Evolutionary conservation across 2,888 invertebrate genomes (phyloP).

Genomic region (Limnephilus marmoratus): DNA sequence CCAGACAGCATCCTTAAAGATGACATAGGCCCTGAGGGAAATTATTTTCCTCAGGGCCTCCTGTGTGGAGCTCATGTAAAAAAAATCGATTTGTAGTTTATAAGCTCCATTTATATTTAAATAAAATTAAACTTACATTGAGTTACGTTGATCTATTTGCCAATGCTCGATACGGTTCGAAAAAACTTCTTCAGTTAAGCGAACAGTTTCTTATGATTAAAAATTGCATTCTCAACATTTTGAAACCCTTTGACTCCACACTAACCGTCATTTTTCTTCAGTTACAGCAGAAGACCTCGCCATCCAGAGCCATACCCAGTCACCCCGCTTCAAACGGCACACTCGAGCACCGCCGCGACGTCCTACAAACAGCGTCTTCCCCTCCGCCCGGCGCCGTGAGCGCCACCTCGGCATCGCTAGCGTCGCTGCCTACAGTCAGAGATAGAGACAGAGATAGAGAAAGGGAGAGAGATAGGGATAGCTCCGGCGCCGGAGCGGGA

Average conservation of each 20-base stretch:
- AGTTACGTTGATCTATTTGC: too few species aligned
- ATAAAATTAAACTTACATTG: too few species aligned
- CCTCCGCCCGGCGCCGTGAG: constrained; percentile 64
- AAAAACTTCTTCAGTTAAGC: too few species aligned
- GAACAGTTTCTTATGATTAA: too few species aligned
- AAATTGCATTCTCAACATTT: too few species aligned
- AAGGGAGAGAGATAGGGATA: constrained; percentile 69
- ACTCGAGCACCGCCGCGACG: constrained; percentile 69
- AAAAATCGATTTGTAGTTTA: too few species aligned
- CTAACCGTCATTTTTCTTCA: constrained; percentile 39
- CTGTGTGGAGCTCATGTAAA: too few species aligned
- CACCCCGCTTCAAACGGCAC: constrained; percentile 69
- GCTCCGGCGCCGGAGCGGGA: constrained; percentile 69
- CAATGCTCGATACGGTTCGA: too few species aligned
- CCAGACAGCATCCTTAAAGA: too few species aligned
- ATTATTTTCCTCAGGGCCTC: too few species aligned
- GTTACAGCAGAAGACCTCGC: constrained; percentile 63
- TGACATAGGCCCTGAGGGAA: too few species aligned
- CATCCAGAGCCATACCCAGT: constrained; percentile 52
- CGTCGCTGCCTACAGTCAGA: neutral
- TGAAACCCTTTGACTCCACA: neutral
- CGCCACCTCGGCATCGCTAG: constrained; percentile 69
- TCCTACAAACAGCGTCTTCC: constrained; percentile 60
- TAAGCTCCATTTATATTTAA: too few species aligned
- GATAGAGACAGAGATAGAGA: constrained; percentile 56